Conservation (phyloP, 1,140 invertebrate species). For the Saccostrea echinata region DNA sequence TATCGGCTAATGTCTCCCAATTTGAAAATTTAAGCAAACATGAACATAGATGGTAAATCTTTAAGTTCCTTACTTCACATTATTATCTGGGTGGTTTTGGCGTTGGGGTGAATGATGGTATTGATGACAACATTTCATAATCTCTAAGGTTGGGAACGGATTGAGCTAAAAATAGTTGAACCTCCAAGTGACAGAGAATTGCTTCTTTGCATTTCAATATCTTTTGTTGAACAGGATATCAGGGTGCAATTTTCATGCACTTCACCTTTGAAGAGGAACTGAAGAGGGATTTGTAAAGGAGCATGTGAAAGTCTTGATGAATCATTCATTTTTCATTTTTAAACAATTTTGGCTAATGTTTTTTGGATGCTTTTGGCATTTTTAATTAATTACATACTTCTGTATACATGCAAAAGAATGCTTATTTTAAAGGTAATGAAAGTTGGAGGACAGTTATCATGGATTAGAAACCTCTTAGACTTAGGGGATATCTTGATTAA, state of each 20-base stretch:
- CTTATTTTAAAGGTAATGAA: neutral
- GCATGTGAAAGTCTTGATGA: slow-evolving; percentile 1
- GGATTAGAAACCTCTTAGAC: neutral
- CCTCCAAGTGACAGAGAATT: slow-evolving; percentile 24
- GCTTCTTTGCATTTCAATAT: slow-evolving; percentile 31
- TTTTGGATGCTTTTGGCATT: slow-evolving; percentile 1
- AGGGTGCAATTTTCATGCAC: slow-evolving; percentile 8
- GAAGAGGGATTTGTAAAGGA: slow-evolving; percentile 11
- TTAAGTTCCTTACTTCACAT: slow-evolving; percentile 12
- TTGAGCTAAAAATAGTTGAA: slow-evolving; percentile 10
- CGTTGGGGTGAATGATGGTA: neutral
- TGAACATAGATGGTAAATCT: slow-evolving; percentile 1
- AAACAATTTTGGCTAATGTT: neutral
- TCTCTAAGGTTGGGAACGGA: neutral
- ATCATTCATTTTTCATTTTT: slow-evolving; percentile 11
- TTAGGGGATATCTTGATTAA: neutral
- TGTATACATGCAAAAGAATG: neutral
- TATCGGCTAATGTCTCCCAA: neutral
- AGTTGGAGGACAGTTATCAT: neutral
- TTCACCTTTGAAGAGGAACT: slow-evolving; percentile 30
- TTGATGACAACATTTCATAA: slow-evolving; percentile 18
- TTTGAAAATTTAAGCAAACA: slow-evolving; percentile 21
- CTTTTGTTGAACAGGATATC: neutral
- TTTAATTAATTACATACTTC: slow-evolving; percentile 12
- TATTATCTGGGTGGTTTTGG: slow-evolving; percentile 25